Base-by-base conservation (phyloP, 2,888 invertebrate genomes). In the Neria commutata region DNA sequence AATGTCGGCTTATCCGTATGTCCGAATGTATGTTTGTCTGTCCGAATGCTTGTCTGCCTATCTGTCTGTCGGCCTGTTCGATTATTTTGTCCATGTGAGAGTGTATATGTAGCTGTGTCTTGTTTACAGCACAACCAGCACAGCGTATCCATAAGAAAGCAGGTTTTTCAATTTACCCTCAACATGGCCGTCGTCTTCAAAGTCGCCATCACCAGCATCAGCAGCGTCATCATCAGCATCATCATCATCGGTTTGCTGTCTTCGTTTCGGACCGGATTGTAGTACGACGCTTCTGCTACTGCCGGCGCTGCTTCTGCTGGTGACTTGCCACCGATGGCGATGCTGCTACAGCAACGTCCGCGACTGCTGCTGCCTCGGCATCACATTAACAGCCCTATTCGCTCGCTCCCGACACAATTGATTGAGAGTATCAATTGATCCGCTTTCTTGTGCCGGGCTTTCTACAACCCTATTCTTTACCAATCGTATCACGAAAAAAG, bases 201-300 rank as follows among this genome's bases (percentile, higher is more conserved):
- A 29, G 29, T 29, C 11, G 11, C 11, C 29, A 8, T 29, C 11
- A 11, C 6, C 29, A 29, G 29, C 11, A 5, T 5, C 11, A 29
- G 21, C 11, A 5, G 21, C 23, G 23, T 21, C 46, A 46, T 14
- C 21, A 23, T 21, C 46, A 6, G 21, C 46, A 23, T 2, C 46
- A 46, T 21, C 23, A 23, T 21, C 17, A 23, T 10, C 51, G 51
- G 37, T 49, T 49, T 49, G 29, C 23, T 11, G 29, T 8, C 29
- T 5, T 29, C 29, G 29, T 19, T 17, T 42, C 16, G 53, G 49
- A 53, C 60, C 56, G 60, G 60, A 60, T 60, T 56, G 48, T 16
- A 26, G 16, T 40, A 25, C 17, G 48, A 25, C 10, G n/a, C 6
- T 49, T 46, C n/a, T 23, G 23, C 19, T 34, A 21, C 24, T 29